phyloP scores from a whole-genome alignment of 2,113 vertebrate species.

The Tauraco erythrolophus region DNA sequence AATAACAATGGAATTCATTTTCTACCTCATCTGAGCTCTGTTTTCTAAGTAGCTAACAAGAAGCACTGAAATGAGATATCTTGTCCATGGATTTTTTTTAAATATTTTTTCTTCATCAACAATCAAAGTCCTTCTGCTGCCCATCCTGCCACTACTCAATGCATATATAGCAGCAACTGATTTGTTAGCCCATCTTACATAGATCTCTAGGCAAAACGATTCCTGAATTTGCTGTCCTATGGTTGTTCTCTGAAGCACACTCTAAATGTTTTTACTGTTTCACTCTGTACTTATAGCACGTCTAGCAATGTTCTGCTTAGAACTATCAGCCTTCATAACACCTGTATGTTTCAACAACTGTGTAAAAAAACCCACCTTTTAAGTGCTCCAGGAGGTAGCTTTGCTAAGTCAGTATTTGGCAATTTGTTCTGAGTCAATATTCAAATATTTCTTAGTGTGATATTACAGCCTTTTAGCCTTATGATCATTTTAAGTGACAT shows the following conservation, averaged over 20 bases:
- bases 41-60: not conserved
- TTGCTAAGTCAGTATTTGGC: not conserved
- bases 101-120: not conserved
- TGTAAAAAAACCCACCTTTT: not conserved
- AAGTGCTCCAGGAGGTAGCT: not conserved
- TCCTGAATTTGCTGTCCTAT: not conserved
- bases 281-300: not conserved
- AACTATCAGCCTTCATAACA: not conserved
- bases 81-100: not conserved
- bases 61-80: not conserved
- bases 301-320: not conserved
- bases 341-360: not conserved
- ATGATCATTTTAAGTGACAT: not conserved
- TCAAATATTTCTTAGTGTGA: not conserved
- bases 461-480: not conserved
- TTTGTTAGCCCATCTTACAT: not conserved
- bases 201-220: not conserved
- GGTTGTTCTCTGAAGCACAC: not conserved
- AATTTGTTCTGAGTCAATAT: not conserved
- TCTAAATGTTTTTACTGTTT: not conserved
- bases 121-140: not conserved
- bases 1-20: not conserved
- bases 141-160: not conserved
- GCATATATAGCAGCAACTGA: not conserved
- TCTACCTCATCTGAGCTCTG: not conserved